phyloP scores from a whole-genome alignment of 92 coral and sea anemone species.

The Paramuricea clavata region DNA sequence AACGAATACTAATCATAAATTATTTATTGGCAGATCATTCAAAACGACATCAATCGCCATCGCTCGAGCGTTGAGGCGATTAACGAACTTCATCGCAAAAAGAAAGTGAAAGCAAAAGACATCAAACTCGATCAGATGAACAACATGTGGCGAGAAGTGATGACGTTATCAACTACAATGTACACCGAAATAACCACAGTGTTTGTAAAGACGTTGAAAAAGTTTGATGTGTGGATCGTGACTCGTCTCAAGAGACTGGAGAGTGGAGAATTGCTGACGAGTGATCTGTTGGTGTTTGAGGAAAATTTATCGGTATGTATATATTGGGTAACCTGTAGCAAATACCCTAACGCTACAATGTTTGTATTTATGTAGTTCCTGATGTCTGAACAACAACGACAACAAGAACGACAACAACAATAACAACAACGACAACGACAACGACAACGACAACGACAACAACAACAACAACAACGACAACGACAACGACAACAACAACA shows the following conservation, averaged over 20 bases:
- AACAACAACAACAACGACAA: no score
- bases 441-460: no score
- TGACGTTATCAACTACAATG: slow-evolving; percentile 71
- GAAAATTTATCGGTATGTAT: slow-evolving; percentile 86
- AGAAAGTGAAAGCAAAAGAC: slow-evolving; percentile 96
- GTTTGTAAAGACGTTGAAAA: slow-evolving; percentile 86
- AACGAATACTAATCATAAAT: no score
- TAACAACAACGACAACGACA: no score
- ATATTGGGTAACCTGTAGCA: not conserved
- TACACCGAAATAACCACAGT: slow-evolving; percentile 93
- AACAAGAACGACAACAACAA: not conserved
- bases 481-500: no score
- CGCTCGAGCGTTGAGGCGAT: slow-evolving; percentile 94
- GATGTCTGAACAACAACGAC: not conserved
- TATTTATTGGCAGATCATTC: slow-evolving; percentile 88
- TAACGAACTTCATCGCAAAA: slow-evolving; percentile 89
- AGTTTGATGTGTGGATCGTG: slow-evolving; percentile 93
- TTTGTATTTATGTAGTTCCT: not conserved
- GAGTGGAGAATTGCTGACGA: slow-evolving; percentile 89
- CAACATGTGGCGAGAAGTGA: slow-evolving; percentile 91
- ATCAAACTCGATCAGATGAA: slow-evolving; percentile 90
- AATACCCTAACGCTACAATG: not conserved
- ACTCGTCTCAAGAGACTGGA: slow-evolving; percentile 88
- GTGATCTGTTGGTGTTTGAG: slow-evolving; percentile 92
- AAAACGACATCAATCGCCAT: slow-evolving; percentile 86